Conservation (phyloP, 1,140 invertebrate genomes). For the Tigriopus japonicus region DNA sequence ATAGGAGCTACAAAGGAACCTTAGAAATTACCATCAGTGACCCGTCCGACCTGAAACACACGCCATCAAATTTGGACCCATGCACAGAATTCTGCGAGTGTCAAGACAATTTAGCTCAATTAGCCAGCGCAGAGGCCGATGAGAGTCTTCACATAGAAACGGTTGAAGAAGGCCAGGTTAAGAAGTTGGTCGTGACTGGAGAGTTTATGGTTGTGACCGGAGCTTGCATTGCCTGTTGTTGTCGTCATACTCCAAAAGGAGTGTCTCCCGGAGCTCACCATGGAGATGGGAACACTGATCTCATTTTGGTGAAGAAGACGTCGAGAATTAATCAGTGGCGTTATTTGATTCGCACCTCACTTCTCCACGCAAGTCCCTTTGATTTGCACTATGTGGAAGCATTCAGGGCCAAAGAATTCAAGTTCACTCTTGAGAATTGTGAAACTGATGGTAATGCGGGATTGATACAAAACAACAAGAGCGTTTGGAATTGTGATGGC, state of each 20-base stretch:
- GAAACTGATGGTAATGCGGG: not conserved
- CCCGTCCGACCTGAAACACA: slow-evolving; percentile 13
- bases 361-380: not conserved
- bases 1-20: slow-evolving; percentile 22
- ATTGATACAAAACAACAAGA: not conserved
- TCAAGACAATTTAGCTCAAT: not conserved
- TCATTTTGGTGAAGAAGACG: not conserved
- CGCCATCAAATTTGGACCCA: slow-evolving; percentile 14
- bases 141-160: not conserved
- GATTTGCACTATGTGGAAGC: not conserved
- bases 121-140: not conserved
- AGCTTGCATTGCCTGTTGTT: slow-evolving; percentile 58
- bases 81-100: slow-evolving; percentile 17
- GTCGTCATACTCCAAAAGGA: slow-evolving; percentile 48
- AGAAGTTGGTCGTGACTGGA: slow-evolving; percentile 31
- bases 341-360: not conserved
- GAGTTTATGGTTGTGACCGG: slow-evolving; percentile 58
- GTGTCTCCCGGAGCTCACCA: slow-evolving; percentile 58
- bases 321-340: not conserved
- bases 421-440: not conserved
- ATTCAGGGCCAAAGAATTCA: not conserved
- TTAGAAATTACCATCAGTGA: slow-evolving; percentile 16
- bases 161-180: not conserved
- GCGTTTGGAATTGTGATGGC: not conserved
- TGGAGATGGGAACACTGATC: slow-evolving; percentile 21